Conservation (phyloP, 2,888 invertebrate genomes). For the Lasioglossum villosulum region DNA sequence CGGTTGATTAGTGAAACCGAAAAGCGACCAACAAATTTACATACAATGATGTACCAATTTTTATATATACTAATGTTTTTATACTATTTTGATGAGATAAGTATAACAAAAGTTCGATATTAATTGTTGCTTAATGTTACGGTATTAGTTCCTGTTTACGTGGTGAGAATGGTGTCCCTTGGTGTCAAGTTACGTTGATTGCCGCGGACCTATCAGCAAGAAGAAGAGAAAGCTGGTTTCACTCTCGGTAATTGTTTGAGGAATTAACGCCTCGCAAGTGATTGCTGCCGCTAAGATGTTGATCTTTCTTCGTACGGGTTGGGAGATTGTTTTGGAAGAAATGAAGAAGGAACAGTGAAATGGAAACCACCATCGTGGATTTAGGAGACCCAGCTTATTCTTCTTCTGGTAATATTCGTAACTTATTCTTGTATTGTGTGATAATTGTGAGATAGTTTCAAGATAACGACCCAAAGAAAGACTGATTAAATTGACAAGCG, state of each 20-base stretch:
- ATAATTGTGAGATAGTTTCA: neutral
- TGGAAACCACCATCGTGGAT: neutral
- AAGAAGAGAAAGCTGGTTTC: conserved; percentile 53
- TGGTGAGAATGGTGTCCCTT: conserved; percentile 15
- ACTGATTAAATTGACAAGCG: neutral
- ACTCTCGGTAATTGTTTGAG: conserved; percentile 36
- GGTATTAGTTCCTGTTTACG: neutral
- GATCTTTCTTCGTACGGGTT: neutral
- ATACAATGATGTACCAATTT: too few relatives aligned
- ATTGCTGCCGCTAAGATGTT: conserved; percentile 14
- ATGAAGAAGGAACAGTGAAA: neutral
- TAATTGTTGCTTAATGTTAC: neutral
- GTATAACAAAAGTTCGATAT: neutral
- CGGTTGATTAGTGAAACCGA: too few relatives aligned
- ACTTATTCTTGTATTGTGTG: neutral
- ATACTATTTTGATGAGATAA: neutral
- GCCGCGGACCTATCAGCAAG: conserved; percentile 7
- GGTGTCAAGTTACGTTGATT: conserved; percentile 4
- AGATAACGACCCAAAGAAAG: neutral
- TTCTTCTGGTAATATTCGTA: neutral
- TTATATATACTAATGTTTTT: neutral
- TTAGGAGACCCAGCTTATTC: neutral
- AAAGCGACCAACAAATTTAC: too few relatives aligned
- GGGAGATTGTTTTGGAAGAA: neutral
- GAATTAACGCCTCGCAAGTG: conserved; percentile 19